Evolutionary conservation across 2,888 invertebrate species (phyloP), one percentile per base, ranked within the genome.

Genomic region (Erebia palarica): DNA sequence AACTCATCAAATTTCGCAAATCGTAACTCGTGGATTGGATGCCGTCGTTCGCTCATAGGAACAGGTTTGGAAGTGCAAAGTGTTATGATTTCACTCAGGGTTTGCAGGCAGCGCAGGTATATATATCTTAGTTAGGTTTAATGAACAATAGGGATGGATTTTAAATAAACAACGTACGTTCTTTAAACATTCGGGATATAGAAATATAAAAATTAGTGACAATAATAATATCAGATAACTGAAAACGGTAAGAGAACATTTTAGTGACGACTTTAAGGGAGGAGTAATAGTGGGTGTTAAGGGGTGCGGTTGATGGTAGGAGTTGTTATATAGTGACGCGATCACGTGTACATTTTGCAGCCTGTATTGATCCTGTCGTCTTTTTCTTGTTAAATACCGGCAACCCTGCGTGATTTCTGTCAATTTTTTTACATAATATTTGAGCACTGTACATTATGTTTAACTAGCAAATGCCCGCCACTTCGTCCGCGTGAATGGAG

Each of bases 321-420:
- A 86, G 90, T 88, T 88, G 91, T 89, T 92, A 90, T 91, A 90
- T 91, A 92, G 92, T 92, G 90, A 90, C 90, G 89, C 89, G 92
- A 92, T 91, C 91, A 92, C 91, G 92, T 92, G 91, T 92, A 91
- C 89, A 91, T 91, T 92, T 92, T 92, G 92, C 91, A 91, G 91
- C 88, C 83, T 84, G 91, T 92, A 92, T 92, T 92, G 92, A 92
- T 92, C 87, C 85, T 84, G 85, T 86, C 90, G 89, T 85, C 86
- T 87, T 87, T 86, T 88, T 88, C 86, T 86, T 86, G 83, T 84
- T 84, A 85, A 85, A 83, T 85, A 83, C 82, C 82, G 82, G 81
- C 78, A 78, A 78, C 83, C 82, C 84, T 86, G 82, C 85, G 82
- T 86, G 84, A 84, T 86, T 84, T 36, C 53, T 65, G 11, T 13